phyloP scores from a whole-genome alignment of 2,888 invertebrate species.

The Troglohyphantes excavatus region DNA sequence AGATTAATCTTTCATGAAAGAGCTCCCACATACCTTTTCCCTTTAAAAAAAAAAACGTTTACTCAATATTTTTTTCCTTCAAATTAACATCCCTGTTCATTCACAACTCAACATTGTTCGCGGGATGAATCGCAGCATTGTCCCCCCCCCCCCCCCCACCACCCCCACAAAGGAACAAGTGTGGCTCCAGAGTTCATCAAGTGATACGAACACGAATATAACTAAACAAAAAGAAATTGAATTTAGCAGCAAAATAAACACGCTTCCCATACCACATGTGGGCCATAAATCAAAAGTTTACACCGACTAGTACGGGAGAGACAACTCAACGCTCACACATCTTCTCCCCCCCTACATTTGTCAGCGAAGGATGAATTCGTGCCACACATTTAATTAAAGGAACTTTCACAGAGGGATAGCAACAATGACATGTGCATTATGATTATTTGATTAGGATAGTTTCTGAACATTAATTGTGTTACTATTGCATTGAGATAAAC shows the following conservation, averaged over 20 bases:
- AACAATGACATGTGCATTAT: too few relatives aligned
- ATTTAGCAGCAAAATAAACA: conserved; percentile 53
- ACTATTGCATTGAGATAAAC: too few relatives aligned
- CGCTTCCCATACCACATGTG: conserved; percentile 28
- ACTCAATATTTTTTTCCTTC: too few relatives aligned
- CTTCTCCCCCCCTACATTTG: conserved; percentile 19
- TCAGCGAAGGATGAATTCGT: neutral
- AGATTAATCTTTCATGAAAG: too few relatives aligned
- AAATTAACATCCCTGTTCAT: neutral
- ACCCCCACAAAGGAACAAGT: neutral
- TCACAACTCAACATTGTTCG: neutral
- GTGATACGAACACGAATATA: neutral
- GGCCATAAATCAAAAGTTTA: conserved; percentile 54
- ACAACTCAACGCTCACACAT: neutral
- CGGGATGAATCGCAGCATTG: neutral
- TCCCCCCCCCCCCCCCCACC: neutral
- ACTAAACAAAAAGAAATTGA: conserved; percentile 13
- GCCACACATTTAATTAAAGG: neutral
- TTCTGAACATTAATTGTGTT: too few relatives aligned
- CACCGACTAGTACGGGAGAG: conserved; percentile 22
- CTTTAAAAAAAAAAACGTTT: too few relatives aligned
- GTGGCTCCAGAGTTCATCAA: conserved; percentile 10
- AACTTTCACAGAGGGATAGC: too few relatives aligned
- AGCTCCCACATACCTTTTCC: too few relatives aligned
- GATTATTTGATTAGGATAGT: too few relatives aligned